Evolutionary conservation across 2,797 vertebrate genomes (phyloP), one percentile per base, ranked within the genome.

Genomic region (Lophura swinhoii): DNA sequence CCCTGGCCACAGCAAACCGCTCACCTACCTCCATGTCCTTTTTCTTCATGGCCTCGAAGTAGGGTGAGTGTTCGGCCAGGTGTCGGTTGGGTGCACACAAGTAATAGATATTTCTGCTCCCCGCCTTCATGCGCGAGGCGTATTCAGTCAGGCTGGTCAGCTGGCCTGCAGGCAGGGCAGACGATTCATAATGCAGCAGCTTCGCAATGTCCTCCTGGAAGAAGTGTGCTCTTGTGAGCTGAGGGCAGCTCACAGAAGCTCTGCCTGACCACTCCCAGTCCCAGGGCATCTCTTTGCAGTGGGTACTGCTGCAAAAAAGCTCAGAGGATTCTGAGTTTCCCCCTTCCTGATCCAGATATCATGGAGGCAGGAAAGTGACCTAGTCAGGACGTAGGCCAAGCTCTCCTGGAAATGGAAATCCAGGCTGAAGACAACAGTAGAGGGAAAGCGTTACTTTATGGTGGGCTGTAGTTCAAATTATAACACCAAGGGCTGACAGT

Each of bases 1-100:
- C 74, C 60, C 49, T 8, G 29, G 49, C 58, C 14, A 3, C 1
- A 15, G 20, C 53, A 33, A 41, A 7, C 39, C 6, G 62, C 24
- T 80, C 80, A 91, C 97, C 51, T 76, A 99, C 99, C 99, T 99
- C 99, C 95, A 97, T 99, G 83, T 99, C 98, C 75, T 99, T 99
- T 97, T 98, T 98, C 91, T 99, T 99, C 99, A 99, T 99, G 97
- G 99, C 99, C 96, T 99, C 99, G 0, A 97, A 99, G 97, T 99
- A 99, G 0, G 99, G 99, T 0, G 99, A 99, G 90, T 99, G 98
- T 95, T 99, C 98, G 0, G 99, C 99, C 43, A 99, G 98, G 85
- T 99, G 98, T 16, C 99, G 98, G 97, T 96, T 99, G 87, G 99
- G 99, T 3, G 98, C 97, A 2, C 99, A 99, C 93, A 99, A 97